A percentile compares a stretch with the other conserved stretches of the same genome.
Evolutionary conservation across 2,113 vertebrate species (phyloP).

Genomic region (Boleophthalmus pectinirostris): DNA sequence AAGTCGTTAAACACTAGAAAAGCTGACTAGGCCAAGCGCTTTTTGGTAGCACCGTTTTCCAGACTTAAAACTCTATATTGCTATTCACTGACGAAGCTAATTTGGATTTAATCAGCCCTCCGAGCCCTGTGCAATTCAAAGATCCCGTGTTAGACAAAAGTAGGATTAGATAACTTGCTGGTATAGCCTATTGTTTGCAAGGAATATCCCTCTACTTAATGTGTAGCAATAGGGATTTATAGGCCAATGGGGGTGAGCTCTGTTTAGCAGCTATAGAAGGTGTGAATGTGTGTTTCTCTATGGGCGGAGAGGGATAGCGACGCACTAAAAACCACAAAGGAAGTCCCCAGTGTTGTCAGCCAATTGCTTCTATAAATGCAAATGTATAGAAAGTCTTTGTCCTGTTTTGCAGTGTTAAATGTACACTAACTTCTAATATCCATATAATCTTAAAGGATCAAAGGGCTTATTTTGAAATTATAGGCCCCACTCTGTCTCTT

Average conservation of each 20-base stretch:
- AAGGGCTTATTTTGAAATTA: too few species aligned
- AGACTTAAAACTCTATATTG: constrained; percentile 16
- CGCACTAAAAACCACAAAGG: neutral
- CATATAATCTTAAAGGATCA: too few species aligned
- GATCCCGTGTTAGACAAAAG: neutral
- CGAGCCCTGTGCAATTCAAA: constrained; percentile 11
- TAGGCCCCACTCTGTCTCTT: too few species aligned
- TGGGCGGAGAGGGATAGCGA: neutral
- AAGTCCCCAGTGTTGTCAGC: neutral
- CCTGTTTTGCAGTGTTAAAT: too few species aligned
- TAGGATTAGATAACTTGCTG: constrained; percentile 28
- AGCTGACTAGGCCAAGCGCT: constrained; percentile 24
- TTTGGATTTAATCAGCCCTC: constrained; percentile 41
- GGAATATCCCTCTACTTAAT: neutral
- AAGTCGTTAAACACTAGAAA: constrained; percentile 22
- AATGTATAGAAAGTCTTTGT: too few species aligned
- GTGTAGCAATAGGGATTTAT: neutral
- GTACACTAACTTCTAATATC: too few species aligned
- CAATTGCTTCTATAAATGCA: too few species aligned
- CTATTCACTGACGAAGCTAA: constrained; percentile 6
- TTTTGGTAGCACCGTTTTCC: constrained; percentile 8
- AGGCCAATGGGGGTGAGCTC: neutral
- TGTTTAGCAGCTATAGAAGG: neutral
- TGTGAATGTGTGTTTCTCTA: neutral
- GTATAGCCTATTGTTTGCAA: constrained; percentile 1